phyloP scores from a whole-genome alignment of 37 sponge, comb jelly and placozoan genomes.

The Dysidea cf. avara region DNA sequence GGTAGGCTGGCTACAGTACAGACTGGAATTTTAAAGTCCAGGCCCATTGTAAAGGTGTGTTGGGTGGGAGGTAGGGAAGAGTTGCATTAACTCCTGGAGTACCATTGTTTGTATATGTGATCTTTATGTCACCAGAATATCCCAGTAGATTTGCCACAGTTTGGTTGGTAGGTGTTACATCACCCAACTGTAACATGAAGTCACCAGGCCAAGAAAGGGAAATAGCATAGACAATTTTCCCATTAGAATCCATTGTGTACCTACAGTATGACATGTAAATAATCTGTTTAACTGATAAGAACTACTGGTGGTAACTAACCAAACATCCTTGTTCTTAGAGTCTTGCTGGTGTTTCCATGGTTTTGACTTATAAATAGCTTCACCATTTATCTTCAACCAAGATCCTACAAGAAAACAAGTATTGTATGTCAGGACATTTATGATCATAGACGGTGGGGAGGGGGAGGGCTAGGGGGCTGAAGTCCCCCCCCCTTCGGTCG shows the following conservation, averaged over 20 bases:
- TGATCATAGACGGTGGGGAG: too few species aligned
- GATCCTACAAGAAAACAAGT: slow-evolving; percentile 12
- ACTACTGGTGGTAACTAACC: slow-evolving; percentile 15
- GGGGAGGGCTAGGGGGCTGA: too few species aligned
- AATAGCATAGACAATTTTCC: too few species aligned
- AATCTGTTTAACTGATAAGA: too few species aligned
- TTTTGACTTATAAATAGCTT: slow-evolving; percentile 59
- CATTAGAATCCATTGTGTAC: too few species aligned
- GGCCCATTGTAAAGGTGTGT: slow-evolving; percentile 59
- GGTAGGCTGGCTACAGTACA: too few species aligned
- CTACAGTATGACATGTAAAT: too few species aligned
- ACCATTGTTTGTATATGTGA: too few species aligned
- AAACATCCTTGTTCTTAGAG: slow-evolving; percentile 40
- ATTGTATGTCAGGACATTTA: too few species aligned
- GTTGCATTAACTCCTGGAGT: slow-evolving; percentile 5
- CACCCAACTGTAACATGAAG: slow-evolving; percentile 26
- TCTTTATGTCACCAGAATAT: too few species aligned
- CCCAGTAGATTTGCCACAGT: slow-evolving; percentile 40
- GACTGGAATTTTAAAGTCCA: slow-evolving; percentile 46
- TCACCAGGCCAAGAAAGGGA: slow-evolving; percentile 32
- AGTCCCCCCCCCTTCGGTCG: too few species aligned
- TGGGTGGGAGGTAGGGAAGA: too few species aligned
- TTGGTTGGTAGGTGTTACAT: slow-evolving; percentile 13
- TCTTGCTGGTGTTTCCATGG: slow-evolving; percentile 74
- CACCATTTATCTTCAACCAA: slow-evolving; percentile 69